Percentiles rank a stretch among this genome's conserved stretches.
phyloP scores from a whole-genome alignment of 2,797 vertebrate species.

The Nyctalus aviator region DNA sequence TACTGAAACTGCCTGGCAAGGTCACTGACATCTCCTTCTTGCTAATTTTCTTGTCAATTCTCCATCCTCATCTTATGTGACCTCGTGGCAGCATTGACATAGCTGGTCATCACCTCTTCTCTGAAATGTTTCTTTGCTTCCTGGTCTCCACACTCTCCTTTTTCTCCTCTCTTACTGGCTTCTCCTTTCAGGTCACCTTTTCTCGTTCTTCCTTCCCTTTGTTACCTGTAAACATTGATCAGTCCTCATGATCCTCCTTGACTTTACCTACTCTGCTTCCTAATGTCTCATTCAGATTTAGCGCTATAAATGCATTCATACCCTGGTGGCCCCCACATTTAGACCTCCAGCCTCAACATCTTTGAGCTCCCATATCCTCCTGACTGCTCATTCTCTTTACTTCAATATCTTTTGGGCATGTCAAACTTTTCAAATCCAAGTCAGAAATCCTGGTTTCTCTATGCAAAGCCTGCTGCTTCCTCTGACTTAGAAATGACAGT shows the following conservation, averaged over 20 bases:
- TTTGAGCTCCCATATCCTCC: not conserved
- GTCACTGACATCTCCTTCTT: not conserved
- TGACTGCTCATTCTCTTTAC: not conserved
- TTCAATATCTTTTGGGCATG: not conserved
- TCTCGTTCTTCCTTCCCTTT: not conserved
- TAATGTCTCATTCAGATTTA: not conserved
- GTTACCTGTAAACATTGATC: not conserved
- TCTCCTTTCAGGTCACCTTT: not conserved
- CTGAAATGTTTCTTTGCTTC: not conserved
- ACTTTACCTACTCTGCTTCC: not conserved
- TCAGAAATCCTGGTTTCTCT: not conserved
- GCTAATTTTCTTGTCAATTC: slow-evolving; percentile 13
- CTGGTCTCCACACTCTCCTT: not conserved
- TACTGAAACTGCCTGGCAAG: not conserved
- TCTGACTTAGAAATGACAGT: not conserved
- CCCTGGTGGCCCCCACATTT: not conserved
- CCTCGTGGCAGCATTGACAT: not conserved
- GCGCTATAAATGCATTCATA: not conserved
- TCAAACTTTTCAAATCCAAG: not conserved
- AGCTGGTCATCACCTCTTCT: not conserved
- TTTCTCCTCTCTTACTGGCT: not conserved
- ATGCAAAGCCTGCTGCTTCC: not conserved
- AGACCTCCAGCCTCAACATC: not conserved
- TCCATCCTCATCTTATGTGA: not conserved
- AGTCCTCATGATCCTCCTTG: not conserved